A percentile compares a stretch with the other conserved stretches of the same genome.
Conservation (phyloP, 2,113 vertebrate species). For the Andinoacara biseriatus region DNA sequence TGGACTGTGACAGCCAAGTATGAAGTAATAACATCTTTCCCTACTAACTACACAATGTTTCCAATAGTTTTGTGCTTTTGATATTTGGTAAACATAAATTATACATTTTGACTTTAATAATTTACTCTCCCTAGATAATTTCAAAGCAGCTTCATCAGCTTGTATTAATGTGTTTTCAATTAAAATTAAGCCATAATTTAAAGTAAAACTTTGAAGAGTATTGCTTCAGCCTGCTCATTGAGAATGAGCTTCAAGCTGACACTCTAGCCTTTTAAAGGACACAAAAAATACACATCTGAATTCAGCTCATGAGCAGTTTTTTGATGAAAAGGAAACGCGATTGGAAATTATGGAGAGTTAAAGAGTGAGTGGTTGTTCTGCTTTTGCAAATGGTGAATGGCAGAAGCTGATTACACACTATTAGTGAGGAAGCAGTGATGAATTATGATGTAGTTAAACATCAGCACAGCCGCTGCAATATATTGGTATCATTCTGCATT, state of each 20-base stretch:
- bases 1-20: constrained; percentile 59
- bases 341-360: constrained; percentile 16
- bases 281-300: constrained; percentile 21
- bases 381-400: constrained; percentile 29
- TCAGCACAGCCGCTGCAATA: constrained; percentile 23
- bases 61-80: constrained; percentile 31
- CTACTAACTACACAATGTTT: constrained; percentile 41
- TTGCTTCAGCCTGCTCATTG: not conserved
- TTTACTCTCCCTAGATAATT: constrained; percentile 44
- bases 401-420: constrained; percentile 36
- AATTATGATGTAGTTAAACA: constrained; percentile 47
- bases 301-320: constrained; percentile 20
- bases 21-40: constrained; percentile 59
- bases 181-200: constrained; percentile 31
- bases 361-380: constrained; percentile 22
- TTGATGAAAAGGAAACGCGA: constrained; percentile 24
- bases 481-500: constrained; percentile 37
- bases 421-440: constrained; percentile 31
- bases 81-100: constrained; percentile 59
- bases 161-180: constrained; percentile 30
- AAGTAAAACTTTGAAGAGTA: constrained; percentile 13
- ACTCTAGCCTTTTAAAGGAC: not conserved
- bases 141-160: constrained; percentile 19
- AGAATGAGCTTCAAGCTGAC: not conserved
- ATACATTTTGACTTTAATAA: constrained; percentile 65